Base-by-base conservation (phyloP, 2,888 invertebrate genomes). In the Metellina segmentata region DNA sequence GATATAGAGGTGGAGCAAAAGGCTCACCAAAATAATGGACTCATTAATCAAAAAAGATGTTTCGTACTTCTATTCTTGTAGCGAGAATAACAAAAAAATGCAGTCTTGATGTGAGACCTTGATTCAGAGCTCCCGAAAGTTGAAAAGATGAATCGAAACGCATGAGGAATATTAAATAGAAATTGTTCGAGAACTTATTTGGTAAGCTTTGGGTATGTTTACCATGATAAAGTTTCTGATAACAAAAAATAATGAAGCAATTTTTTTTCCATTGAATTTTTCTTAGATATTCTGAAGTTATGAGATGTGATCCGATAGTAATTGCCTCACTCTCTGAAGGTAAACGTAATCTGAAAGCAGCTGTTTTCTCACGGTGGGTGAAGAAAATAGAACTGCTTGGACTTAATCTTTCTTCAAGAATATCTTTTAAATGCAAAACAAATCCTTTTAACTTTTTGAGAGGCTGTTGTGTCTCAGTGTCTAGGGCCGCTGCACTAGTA, bases 31-130 rank as follows among this genome's bases (percentile, higher is more conserved):
- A 85, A 85, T 74, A 53, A 61, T 72, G 70, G 81, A 75, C n/a
- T 61, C 75, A 75, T 75, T 85, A 74, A 85, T 85, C 75, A 61
- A 48, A 61, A 20, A 75, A 75, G 85, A 85, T 85, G 85, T 72
- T 61, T 34, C 34, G 53, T 20, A 20, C 83, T 11, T 53, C 85
- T 61, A 85, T 85, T 85, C 85, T 75, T 85, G 11, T 53, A 13
- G 9, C 13, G 8, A 13, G 49, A 20, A 75, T 74, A 69, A 61
- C 9, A 51, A 77, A 77, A n/a, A 77, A 34, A 34, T 61, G 61
- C 34, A 7, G 48, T 53, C 52, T 20, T 75, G 85, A 75, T 48
- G 74, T 48, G 20, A 48, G 85, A 72, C 85, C 85, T 85, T 85
- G 85, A 72, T 74, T 74, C 19, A 61, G 16, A 79, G 53, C 79